These are phyloP conservation scores for Leptinotarsa texana DNA, from an alignment of 1,140 invertebrate genomes.

Conservation along the genomic window DNA sequence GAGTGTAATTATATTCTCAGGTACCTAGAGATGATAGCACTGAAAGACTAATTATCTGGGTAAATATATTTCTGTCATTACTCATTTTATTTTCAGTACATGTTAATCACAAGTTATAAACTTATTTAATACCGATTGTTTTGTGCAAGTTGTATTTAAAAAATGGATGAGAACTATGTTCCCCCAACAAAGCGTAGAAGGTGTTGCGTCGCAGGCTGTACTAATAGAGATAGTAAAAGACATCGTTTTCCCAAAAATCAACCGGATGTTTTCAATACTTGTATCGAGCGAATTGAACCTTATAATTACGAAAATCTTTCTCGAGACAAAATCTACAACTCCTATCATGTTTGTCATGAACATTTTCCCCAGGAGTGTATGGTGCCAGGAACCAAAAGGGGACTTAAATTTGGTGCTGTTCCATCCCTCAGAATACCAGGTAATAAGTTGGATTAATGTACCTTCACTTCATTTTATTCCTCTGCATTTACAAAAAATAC, in stretches of 20 bases:
- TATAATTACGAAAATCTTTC: not conserved
- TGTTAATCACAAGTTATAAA: no score
- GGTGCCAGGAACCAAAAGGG: not conserved
- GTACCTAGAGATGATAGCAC: no score
- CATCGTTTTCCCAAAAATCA: conserved; percentile 7
- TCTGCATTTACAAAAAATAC: conserved; percentile 3
- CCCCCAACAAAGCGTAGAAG: not conserved
- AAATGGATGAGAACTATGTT: no score
- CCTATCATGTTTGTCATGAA: not conserved
- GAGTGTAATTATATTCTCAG: no score
- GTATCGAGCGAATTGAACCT: not conserved
- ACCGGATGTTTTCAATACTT: not conserved
- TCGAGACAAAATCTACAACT: not conserved
- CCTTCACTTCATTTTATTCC: not conserved
- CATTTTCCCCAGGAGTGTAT: not conserved
- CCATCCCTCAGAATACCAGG: not conserved
- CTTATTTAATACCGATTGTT: no score
- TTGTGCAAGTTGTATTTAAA: no score
- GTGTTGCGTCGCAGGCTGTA: not conserved
- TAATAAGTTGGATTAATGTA: not conserved
- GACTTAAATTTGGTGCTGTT: not conserved
- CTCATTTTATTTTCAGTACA: no score
- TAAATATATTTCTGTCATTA: no score
- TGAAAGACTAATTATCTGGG: no score
- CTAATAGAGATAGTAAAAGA: not conserved